Evolutionary conservation across 2,888 invertebrate genomes (phyloP).

Genomic region (Drosophila imparisetae): DNA sequence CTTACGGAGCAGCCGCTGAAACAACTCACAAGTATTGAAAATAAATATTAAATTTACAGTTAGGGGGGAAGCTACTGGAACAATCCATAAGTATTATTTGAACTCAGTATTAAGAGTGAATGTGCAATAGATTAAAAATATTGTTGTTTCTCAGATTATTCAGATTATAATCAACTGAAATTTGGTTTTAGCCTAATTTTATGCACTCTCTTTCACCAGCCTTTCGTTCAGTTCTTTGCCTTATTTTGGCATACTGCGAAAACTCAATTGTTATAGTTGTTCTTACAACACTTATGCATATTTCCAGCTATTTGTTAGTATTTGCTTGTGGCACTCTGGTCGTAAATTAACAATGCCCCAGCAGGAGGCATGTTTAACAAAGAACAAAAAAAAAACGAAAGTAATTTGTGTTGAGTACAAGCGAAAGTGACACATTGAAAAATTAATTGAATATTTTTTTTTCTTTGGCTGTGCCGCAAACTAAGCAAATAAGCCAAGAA

Average conservation of each 20-base stretch:
- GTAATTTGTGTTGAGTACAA: slow-evolving; percentile 7
- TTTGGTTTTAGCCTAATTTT: neutral
- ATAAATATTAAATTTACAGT: neutral
- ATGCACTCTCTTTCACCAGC: neutral
- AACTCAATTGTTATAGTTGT: neutral
- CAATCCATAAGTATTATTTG: neutral
- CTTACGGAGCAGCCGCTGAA: neutral
- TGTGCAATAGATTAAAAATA: neutral
- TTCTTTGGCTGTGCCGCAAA: slow-evolving; percentile 20
- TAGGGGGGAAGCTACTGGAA: neutral
- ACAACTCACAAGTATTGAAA: neutral
- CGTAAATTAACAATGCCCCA: slow-evolving; percentile 33
- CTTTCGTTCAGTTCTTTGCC: neutral
- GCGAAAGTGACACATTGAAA: slow-evolving; percentile 41
- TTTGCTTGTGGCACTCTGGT: neutral
- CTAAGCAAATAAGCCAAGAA: slow-evolving; percentile 36
- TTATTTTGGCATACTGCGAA: neutral
- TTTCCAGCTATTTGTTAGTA: slow-evolving; percentile 7
- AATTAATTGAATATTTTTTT: slow-evolving; percentile 36
- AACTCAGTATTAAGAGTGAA: neutral
- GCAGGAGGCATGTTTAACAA: slow-evolving; percentile 2
- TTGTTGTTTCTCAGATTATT: neutral
- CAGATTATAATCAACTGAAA: neutral
- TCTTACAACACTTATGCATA: slow-evolving; percentile 15
- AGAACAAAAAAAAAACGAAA: neutral